Conservation (phyloP, 2,797 vertebrate species). For the Urocyon cinereoargenteus region DNA sequence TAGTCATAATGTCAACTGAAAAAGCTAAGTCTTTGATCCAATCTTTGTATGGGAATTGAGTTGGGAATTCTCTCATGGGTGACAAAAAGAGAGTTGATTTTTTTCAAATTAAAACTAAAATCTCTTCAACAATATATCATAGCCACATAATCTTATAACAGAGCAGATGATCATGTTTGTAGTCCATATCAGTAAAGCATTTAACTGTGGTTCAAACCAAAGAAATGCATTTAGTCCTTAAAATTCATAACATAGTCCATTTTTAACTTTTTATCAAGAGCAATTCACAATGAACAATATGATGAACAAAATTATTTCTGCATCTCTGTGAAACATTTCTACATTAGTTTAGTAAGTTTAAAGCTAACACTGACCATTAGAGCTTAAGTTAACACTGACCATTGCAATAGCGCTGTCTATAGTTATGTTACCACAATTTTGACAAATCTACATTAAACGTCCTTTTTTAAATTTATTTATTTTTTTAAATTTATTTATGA, state of each 20-base stretch:
- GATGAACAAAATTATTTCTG: not conserved
- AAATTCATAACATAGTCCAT: not conserved
- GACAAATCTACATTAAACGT: not conserved
- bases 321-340: not conserved
- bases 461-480: too few species aligned
- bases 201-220: not conserved
- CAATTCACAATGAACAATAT: not conserved
- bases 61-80: not conserved
- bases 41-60: not conserved
- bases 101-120: not conserved
- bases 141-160: not conserved
- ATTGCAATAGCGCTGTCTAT: not conserved
- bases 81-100: not conserved
- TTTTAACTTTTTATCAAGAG: slow-evolving; percentile 34
- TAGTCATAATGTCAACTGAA: not conserved
- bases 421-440: not conserved
- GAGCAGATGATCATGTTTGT: not conserved
- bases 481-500: too few species aligned
- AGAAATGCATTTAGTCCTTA: not conserved
- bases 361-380: not conserved
- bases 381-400: not conserved
- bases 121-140: not conserved
- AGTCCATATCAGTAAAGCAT: not conserved
- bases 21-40: not conserved
- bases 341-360: not conserved